These are phyloP conservation scores for Ammospiza maritima DNA, from an alignment of 2,797 vertebrate genomes.

Conservation along the genomic window DNA sequence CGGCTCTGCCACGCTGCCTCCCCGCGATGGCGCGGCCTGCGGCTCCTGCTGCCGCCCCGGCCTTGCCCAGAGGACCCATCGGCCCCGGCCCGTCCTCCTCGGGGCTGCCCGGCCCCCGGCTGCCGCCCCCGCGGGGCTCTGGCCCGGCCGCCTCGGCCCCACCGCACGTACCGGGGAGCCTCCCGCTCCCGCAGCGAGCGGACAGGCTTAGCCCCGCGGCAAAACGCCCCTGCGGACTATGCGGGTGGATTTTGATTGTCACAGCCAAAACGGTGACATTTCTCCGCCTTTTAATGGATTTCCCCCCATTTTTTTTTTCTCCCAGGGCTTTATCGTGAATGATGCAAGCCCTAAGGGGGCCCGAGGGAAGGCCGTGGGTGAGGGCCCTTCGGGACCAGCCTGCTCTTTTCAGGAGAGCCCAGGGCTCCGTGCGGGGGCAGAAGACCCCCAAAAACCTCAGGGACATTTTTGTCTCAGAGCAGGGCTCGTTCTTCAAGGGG, in stretches of 20 bases:
- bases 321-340: not conserved
- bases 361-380: not conserved
- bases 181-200: not conserved
- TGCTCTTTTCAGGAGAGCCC: not conserved
- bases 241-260: not conserved
- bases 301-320: rapidly evolving
- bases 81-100: too few relatives aligned
- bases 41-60: not conserved
- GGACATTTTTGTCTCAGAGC: not conserved
- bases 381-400: too few relatives aligned
- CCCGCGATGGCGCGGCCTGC: not conserved
- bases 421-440: not conserved
- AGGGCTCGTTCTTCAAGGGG: rapidly evolving
- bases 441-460: rapidly evolving
- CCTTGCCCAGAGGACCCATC: not conserved
- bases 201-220: not conserved
- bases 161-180: too few relatives aligned
- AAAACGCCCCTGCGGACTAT: not conserved
- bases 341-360: not conserved
- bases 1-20: not conserved
- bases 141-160: not conserved
- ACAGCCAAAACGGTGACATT: too few relatives aligned
- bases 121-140: not conserved
- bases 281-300: not conserved
- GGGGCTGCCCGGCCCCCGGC: not conserved